A percentile compares a stretch with the other conserved stretches of the same genome.
These are phyloP conservation scores for Apamea monoglypha DNA, from an alignment of 2,888 invertebrate species.

Conservation along the genomic window DNA sequence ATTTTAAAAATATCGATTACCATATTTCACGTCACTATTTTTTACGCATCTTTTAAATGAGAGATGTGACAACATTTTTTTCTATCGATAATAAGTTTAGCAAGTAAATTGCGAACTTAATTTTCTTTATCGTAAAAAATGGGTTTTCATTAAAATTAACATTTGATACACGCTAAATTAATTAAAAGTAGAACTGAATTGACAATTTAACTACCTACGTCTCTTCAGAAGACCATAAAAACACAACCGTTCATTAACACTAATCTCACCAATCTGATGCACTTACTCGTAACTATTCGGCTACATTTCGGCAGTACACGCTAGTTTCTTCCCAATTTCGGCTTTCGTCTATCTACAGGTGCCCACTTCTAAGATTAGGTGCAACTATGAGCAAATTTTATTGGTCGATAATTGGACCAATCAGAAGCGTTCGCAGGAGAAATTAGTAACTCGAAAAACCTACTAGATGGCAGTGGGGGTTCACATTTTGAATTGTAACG, in stretches of 20 bases:
- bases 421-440: constrained; percentile 77
- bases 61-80: constrained; percentile 40
- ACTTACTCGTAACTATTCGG: constrained; percentile 67
- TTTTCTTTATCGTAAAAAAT: constrained; percentile 17
- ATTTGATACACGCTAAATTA: constrained; percentile 51
- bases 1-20: constrained; percentile 36
- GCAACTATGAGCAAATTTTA: constrained; percentile 87
- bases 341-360: constrained; percentile 82
- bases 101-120: constrained; percentile 30
- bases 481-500: constrained; percentile 41
- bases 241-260: constrained; percentile 67
- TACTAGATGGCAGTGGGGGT: constrained; percentile 61
- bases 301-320: constrained; percentile 83
- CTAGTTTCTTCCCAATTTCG: constrained; percentile 77
- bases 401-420: constrained; percentile 84
- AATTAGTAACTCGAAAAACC: constrained; percentile 65
- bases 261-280: constrained; percentile 64
- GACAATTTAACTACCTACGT: constrained; percentile 66
- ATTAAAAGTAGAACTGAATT: constrained; percentile 59
- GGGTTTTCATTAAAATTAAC: constrained; percentile 41
- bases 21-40: constrained; percentile 50
- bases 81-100: constrained; percentile 34
- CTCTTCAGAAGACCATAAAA: constrained; percentile 62
- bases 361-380: constrained; percentile 83
- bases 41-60: constrained; percentile 20